Evolutionary conservation across 1,140 invertebrate genomes (phyloP), one percentile per base, ranked within the genome.

Genomic region (Dryas iulia): DNA sequence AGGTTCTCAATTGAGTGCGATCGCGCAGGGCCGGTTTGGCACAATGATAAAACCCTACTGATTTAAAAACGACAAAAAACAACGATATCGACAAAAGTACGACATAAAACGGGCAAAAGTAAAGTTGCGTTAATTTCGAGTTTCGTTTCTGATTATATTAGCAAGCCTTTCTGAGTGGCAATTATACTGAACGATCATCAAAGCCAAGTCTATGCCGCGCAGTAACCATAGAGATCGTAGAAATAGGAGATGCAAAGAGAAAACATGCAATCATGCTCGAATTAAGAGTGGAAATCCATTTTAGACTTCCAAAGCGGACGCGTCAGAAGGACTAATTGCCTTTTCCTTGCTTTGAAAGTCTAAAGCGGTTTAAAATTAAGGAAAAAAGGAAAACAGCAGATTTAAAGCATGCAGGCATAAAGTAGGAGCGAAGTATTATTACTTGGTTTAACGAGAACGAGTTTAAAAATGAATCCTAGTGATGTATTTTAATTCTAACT

Each of bases 201-300:
- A 91, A 91, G 87, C 87, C 83, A 91, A 87, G 77, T 88, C 83
- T 91, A 90, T 90, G 89, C 87, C 89, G 87, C 89, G 87, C 89
- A 90, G 89, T 91, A 91, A 91, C 89, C 89, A 91, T 91, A 91
- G 89, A 91, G 87, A 91, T 91, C 89, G 89, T 91, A 91, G 86
- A 88, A 89, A 86, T 77, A 86, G 81, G 72, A 83, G 79, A 89
- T 89, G 86, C 86, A 87, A 77, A 84, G 77, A 84, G 83, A 84
- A 83, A 89, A 82, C 87, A 90, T 90, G 87, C 88, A 87, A 66
- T 66, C 87, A 84, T 91, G 86, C 89, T 71, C 39, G 74, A 71
- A 72, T 68, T 72, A 71, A 76, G 64, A 71, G 66, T 60, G 59
- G 68, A 68, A 78, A 78, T 77, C 73, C 83, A 77, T 72, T 79